Base-by-base conservation (phyloP, 2,797 vertebrate species). In the Tiaroga cobitis region DNA sequence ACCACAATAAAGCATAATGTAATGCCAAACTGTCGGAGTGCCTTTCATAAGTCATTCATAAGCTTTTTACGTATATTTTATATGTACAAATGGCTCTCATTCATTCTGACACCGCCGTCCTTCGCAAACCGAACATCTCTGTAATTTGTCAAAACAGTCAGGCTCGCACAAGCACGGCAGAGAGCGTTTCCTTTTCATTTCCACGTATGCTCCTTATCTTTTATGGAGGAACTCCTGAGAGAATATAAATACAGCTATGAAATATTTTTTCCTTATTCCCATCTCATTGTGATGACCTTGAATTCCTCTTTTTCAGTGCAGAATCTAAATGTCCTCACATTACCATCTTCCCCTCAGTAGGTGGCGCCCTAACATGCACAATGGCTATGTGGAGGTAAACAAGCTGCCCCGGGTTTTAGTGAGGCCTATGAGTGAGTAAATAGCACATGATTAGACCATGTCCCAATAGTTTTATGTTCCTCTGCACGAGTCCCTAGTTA, bases 201-300 rank as follows among this genome's bases (percentile, higher is more conserved):
- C 41, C 51, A 39, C 3, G 1, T 43, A 34, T 65, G 81, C 37
- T 76, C 3, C 41, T 83, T 83, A 83, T 67, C 72, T 75, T 76
- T 65, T 37, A 73, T 63, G 29, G 41, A 75, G 49, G 72, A 24
- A 54, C 59, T 54, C 61, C 16, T 51, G 61, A 39, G 72, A 76
- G 32, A 83, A 49, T 83, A 72, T 63, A 82, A 63, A 63, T 59
- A 82, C 19, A 18, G 56, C 70, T 37, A 51, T 67, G 29, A 54
- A 39, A 13, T 49, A 19, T 59, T 4, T n/a, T 51, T 43, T 3
- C 15, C 39, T 15, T 63, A 61, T 84, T 69, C 82, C 86, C 43
- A 79, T 75, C 26, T 49, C 24, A 19, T 21, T 34, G 29, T 41
- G 19, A 5, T 90, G 92, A 95, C 94, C 93, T 94, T 95, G 93